A percentile compares a stretch with the other conserved stretches of the same genome.
phyloP scores from a whole-genome alignment of 2,797 vertebrate species.

The Limnodromus scolopaceus region DNA sequence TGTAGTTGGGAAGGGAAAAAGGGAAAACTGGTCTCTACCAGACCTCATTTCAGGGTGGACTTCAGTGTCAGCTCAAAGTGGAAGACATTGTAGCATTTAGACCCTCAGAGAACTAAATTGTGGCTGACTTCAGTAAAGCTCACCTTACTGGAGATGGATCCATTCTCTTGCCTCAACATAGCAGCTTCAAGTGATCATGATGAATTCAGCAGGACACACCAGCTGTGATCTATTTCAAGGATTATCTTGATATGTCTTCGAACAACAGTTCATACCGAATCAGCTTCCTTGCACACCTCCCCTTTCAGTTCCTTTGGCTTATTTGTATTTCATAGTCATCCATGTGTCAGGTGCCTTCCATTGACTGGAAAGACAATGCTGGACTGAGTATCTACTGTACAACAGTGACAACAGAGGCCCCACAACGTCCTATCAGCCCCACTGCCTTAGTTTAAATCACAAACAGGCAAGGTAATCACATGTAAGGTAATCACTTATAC shows the following conservation, averaged over 20 bases:
- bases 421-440: neutral
- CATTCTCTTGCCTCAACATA: neutral
- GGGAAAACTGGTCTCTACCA: neutral
- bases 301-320: neutral
- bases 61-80: neutral
- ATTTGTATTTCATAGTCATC: neutral
- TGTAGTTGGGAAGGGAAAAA: neutral
- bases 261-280: neutral
- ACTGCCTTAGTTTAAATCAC: neutral
- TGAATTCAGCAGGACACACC: neutral
- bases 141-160: neutral
- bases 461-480: neutral
- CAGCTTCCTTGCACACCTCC: neutral
- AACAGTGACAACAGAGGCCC: neutral
- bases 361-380: neutral
- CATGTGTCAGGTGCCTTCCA: neutral
- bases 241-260: neutral
- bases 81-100: neutral
- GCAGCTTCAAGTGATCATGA: neutral
- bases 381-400: neutral
- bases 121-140: neutral
- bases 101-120: neutral
- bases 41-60: neutral
- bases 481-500: neutral
- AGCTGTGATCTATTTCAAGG: neutral